Conservation (phyloP, 2,797 vertebrate species). For the Aulostomus chinensis region DNA sequence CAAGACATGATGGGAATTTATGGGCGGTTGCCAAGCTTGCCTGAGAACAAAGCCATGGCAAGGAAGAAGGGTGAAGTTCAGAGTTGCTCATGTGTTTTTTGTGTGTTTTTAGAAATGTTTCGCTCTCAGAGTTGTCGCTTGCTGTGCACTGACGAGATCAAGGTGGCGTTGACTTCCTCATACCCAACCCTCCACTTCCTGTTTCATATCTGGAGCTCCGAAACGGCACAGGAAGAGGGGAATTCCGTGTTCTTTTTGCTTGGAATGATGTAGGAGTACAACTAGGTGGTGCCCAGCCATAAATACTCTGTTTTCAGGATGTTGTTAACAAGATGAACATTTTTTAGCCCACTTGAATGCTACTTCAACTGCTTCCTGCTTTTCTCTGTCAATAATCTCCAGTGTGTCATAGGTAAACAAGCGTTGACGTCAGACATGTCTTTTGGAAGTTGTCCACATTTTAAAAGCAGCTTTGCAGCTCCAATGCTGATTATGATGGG, state of each 20-base stretch:
- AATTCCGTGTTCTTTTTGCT: constrained; percentile 39
- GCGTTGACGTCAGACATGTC: constrained; percentile 11
- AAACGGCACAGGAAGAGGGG: constrained; percentile 52
- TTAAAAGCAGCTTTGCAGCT: constrained; percentile 23
- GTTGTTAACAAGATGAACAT: constrained; percentile 50
- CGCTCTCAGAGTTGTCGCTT: constrained; percentile 12
- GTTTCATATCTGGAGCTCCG: constrained; percentile 20
- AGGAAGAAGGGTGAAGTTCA: constrained; percentile 27
- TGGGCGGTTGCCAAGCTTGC: constrained; percentile 40
- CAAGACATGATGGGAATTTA: constrained; percentile 52
- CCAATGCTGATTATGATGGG: not conserved
- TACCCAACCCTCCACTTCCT: constrained; percentile 56
- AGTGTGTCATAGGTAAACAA: constrained; percentile 10
- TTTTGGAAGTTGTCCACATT: constrained; percentile 3
- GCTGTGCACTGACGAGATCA: constrained; percentile 6
- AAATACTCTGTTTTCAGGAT: constrained; percentile 67
- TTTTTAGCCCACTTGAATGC: constrained; percentile 3
- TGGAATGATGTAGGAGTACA: constrained; percentile 42
- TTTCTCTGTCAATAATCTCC: constrained; percentile 23
- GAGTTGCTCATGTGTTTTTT: constrained; percentile 11
- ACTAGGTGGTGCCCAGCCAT: constrained; percentile 21
- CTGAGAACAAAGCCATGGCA: constrained; percentile 36
- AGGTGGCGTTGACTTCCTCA: constrained; percentile 54
- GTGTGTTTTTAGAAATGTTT: constrained; percentile 5
- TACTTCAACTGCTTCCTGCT: constrained; percentile 27